Base-by-base conservation (phyloP, 2,888 invertebrate species). In the Agrenia bidenticulata region DNA sequence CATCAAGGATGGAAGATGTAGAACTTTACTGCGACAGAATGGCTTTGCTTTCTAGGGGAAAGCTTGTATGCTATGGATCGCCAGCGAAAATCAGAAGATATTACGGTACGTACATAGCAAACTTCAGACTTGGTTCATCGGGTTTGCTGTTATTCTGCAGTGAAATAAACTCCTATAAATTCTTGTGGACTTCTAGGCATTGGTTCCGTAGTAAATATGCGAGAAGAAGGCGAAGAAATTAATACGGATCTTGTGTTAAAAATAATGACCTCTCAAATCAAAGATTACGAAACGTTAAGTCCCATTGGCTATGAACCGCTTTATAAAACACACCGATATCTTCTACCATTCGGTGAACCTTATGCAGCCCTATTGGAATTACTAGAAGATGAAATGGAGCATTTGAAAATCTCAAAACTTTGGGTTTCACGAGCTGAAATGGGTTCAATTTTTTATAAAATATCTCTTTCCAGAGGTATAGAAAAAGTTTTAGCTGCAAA, bases 1-100 rank as follows among this genome's bases (percentile, higher is more conserved):
- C 69, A 11, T 63, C 68, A 0, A 69, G 53, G 11, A 26, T 69
- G 7, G 67, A 72, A 15, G 72, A 69, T 2, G 67, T 61, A 0
- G 57, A 61, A 41, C 41, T 64, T 13, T 72, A 67, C 41, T 56
- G 63, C 1, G 72, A 72, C 42, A 53, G 67, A 57, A 65, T 72
- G 45, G 66, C 59, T 0, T 13, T 67, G 1, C 32, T 72, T 19
- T 62, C 66, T 37, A 58, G 61, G n/a, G 69, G 72, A 41, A 72
- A 64, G 49, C 19, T 69, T 4, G 45, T 69, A 1, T 66, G 66
- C 50, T 72, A 63, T 49, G 68, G 67, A 26, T 61, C 58, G 2
- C 63, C 70, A 1, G 17, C 51, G 1, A 62, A 45, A 41, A 53
- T 70, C 1, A 65, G 57, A 19, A 13, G 59, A 24, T 54, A 61